Conservation (phyloP, 2,888 invertebrate genomes). For the Acrobasis repandana region DNA sequence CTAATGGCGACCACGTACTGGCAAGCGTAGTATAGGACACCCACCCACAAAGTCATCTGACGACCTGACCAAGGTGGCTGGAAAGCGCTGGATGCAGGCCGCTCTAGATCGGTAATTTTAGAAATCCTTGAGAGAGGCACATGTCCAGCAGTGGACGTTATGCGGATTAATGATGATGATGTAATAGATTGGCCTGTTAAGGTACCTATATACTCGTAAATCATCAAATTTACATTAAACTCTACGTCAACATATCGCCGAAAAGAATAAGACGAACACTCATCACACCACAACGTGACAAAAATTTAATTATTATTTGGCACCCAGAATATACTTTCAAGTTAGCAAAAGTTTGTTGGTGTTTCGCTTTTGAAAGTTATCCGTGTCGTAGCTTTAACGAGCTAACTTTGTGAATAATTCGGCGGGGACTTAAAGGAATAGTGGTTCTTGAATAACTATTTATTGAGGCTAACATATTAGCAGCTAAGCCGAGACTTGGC, state of each 20-base stretch:
- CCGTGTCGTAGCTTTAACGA: constrained; percentile 58
- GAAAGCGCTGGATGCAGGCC: no score
- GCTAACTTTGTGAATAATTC: constrained; percentile 59
- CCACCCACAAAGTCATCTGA: no score
- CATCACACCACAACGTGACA: constrained; percentile 13
- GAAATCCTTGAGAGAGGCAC: no score
- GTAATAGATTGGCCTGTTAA: no score
- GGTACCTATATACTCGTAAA: no score
- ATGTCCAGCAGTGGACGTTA: no score
- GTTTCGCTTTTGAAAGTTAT: constrained; percentile 48
- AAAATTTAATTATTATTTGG: constrained; percentile 33
- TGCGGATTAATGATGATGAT: no score
- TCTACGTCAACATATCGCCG: background rate
- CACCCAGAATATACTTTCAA: constrained; percentile 34
- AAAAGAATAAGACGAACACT: background rate
- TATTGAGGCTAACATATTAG: constrained; percentile 40
- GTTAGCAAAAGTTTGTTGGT: constrained; percentile 33
- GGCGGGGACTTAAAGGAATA: constrained; percentile 38
- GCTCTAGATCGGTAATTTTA: no score
- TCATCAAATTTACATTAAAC: background rate
- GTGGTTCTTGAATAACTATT: constrained; percentile 39
- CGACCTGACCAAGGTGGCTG: no score
- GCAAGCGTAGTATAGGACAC: no score
- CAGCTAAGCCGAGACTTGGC: constrained; percentile 18
- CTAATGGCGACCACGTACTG: no score